Conservation (phyloP, 2,113 vertebrate species). For the Elephas maximus region DNA sequence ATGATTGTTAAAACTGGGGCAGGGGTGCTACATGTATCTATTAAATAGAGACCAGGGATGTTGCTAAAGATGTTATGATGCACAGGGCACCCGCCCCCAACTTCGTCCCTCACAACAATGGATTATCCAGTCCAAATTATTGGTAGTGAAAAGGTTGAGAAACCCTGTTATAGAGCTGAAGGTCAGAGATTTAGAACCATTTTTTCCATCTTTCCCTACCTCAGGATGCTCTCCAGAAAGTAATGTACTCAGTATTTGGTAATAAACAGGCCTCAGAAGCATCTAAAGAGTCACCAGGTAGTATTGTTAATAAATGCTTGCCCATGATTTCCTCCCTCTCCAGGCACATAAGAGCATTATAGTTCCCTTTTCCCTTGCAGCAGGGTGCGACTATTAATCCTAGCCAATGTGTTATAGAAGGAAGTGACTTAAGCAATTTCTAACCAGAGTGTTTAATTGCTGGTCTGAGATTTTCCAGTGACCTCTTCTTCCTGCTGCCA, state of each 20-base stretch:
- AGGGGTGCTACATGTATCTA: neutral
- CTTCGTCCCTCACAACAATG: neutral
- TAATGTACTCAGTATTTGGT: neutral
- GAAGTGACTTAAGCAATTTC: conserved; percentile 3
- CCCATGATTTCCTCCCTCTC: neutral
- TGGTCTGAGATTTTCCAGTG: neutral
- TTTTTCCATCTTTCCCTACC: neutral
- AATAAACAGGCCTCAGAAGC: neutral
- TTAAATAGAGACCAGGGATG: neutral
- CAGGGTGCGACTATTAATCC: neutral
- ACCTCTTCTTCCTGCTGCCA: neutral
- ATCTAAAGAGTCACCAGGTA: neutral
- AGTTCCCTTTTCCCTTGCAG: neutral
- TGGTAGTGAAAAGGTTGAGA: neutral
- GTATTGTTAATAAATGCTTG: neutral
- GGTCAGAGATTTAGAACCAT: neutral
- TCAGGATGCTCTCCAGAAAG: neutral
- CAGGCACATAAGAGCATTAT: neutral
- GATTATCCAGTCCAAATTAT: neutral
- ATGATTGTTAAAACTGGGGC: neutral
- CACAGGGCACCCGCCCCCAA: neutral
- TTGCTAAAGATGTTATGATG: neutral
- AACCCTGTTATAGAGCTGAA: neutral
- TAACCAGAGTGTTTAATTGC: neutral
- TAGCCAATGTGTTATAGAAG: neutral